These are phyloP conservation scores for Ethmia dodecea DNA, from an alignment of 2,888 invertebrate genomes.

Conservation along the genomic window DNA sequence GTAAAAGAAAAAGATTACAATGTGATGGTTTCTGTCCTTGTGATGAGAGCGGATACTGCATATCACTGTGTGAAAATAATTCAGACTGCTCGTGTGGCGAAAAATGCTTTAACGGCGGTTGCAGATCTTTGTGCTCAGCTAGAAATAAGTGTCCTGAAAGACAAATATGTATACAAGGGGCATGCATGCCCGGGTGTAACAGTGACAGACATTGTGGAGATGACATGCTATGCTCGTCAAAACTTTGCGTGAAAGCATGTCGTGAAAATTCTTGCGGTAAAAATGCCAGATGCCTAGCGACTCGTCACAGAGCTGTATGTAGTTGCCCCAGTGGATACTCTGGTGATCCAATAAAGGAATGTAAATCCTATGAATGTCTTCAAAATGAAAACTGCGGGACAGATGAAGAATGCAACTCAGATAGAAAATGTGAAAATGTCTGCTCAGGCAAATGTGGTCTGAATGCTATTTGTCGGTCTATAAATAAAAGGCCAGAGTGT, in stretches of 20 bases:
- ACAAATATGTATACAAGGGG: constrained; percentile 84
- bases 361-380: constrained; percentile 87
- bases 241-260: constrained; percentile 85
- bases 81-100: constrained; percentile 90
- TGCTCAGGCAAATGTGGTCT: constrained; percentile 88
- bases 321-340: constrained; percentile 91
- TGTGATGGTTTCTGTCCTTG: constrained; percentile 89
- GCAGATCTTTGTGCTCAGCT: constrained; percentile 83
- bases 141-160: constrained; percentile 85
- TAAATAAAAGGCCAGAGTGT: constrained; percentile 87
- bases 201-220: constrained; percentile 87
- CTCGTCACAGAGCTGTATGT: constrained; percentile 90
- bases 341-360: constrained; percentile 87
- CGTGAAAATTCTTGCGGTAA: constrained; percentile 85
- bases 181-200: constrained; percentile 88
- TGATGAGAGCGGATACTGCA: constrained; percentile 89
- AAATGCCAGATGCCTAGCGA: constrained; percentile 87
- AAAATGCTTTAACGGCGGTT: constrained; percentile 84
- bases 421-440: constrained; percentile 86
- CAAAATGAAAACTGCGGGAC: constrained; percentile 86
- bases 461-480: constrained; percentile 90
- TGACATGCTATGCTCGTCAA: constrained; percentile 83
- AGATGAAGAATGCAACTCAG: constrained; percentile 85
- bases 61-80: constrained; percentile 80
- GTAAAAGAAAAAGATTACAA: constrained; percentile 82